A percentile compares a stretch with the other conserved stretches of the same genome.
These are phyloP conservation scores for Hyposoter didymator DNA, from an alignment of 2,888 invertebrate species.

Conservation along the genomic window DNA sequence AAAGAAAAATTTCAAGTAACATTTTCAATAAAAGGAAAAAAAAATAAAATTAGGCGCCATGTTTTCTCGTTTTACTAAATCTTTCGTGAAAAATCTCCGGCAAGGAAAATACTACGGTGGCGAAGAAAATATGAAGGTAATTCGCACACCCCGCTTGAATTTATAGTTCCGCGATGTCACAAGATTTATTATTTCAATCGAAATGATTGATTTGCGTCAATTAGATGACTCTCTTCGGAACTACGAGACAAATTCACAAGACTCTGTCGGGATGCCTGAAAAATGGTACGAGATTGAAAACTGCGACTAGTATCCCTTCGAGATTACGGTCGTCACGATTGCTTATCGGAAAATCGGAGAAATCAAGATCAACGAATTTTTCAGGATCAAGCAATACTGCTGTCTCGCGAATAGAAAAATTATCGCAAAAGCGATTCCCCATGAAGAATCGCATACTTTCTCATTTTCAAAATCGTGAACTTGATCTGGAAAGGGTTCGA, in stretches of 20 bases:
- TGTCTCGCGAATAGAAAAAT: slow-evolving; percentile 32
- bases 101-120: slow-evolving; percentile 70
- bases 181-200: not conserved
- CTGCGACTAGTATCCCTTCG: not conserved
- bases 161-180: not conserved
- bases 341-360: slow-evolving; percentile 14
- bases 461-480: slow-evolving; percentile 62
- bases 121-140: slow-evolving; percentile 74
- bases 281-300: slow-evolving; percentile 33
- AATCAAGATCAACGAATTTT: slow-evolving; percentile 36
- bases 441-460: slow-evolving; percentile 29
- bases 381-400: not conserved
- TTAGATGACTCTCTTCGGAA: slow-evolving; percentile 49
- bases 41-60: slow-evolving; percentile 68
- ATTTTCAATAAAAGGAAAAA: slow-evolving; percentile 58
- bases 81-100: slow-evolving; percentile 73
- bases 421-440: slow-evolving; percentile 24
- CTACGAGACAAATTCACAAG: slow-evolving; percentile 46
- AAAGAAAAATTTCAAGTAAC: slow-evolving; percentile 76
- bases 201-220: slow-evolving; percentile 3
- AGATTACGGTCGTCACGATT: slow-evolving; percentile 11
- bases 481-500: slow-evolving; percentile 60
- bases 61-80: slow-evolving; percentile 80
- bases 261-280: slow-evolving; percentile 35
- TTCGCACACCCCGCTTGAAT: not conserved